A percentile compares a stretch with the other conserved stretches of the same genome.
These are phyloP conservation scores for Propithecus perrieri DNA, from an alignment of 2,797 vertebrate genomes.

Conservation along the genomic window DNA sequence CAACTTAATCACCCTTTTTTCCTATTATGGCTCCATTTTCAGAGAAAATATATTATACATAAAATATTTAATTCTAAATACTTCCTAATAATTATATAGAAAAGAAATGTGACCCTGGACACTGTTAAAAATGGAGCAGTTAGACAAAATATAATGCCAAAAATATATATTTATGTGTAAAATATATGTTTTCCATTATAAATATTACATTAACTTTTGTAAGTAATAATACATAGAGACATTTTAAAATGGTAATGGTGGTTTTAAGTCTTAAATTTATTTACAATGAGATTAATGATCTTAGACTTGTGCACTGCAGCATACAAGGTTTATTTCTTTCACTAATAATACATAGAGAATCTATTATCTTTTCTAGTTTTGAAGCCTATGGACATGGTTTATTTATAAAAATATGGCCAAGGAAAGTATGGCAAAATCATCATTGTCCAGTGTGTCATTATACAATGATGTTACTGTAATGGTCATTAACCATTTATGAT, in stretches of 20 bases:
- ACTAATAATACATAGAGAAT: not conserved
- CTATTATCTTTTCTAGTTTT: not conserved
- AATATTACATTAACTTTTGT: not conserved
- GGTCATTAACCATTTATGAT: not conserved
- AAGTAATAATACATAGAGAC: not conserved
- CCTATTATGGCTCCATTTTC: not conserved
- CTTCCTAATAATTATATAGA: not conserved
- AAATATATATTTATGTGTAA: not conserved
- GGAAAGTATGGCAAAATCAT: not conserved
- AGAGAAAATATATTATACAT: not conserved
- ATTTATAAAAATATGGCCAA: not conserved
- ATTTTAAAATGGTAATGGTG: not conserved
- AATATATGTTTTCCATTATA: not conserved
- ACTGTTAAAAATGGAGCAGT: not conserved
- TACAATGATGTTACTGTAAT: not conserved
- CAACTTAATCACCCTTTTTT: not conserved
- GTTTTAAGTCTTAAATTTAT: not conserved
- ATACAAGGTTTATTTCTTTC: not conserved
- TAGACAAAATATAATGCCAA: not conserved
- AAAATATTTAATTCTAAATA: not conserved
- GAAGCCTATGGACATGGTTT: not conserved
- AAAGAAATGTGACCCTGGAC: not conserved
- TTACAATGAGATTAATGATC: not conserved
- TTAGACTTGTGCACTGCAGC: not conserved
- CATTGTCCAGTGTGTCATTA: not conserved